Base-by-base conservation (phyloP, 2,888 invertebrate genomes). In the Acanthosepion pharaonis region DNA sequence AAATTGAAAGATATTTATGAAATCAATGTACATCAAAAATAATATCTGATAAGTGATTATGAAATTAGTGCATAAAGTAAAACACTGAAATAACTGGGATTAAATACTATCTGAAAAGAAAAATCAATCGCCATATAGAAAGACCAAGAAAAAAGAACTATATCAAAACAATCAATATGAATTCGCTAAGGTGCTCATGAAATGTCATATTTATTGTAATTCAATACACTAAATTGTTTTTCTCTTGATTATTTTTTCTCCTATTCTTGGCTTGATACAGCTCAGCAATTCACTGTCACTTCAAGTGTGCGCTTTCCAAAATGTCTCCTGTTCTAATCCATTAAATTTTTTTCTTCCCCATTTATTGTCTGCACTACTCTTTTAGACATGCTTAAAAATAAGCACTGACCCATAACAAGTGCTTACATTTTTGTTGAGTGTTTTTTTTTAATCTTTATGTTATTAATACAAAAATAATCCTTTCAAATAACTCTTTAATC, bases 171-270 rank as follows among this genome's bases (percentile, higher is more conserved):
- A 78, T 78, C 78, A n/a, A 78, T 78, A 78, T 5, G 78, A n/a
- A 78, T 78, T 78, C n/a, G n/a, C 78, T n/a, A 78, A 78, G 33
- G 78, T 78, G 78, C 78, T 78, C 33, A 33, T 78, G 78, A n/a
- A 78, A 78, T n/a, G 78, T 78, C 78, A 78, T 78, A 78, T 78
- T 78, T 78, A 78, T 78, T 78, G n/a, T 78, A 78, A 33, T 78
- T 15, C 78, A 78, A 78, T 78, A 78, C n/a, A 33, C 78, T 15
- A 33, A 78, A 78, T 78, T 78, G n/a, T 78, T 78, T 78, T 78
- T 33, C 78, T 78, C n/a, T 5, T 78, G n/a, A 78, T n/a, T 78
- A 78, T 11, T n/a, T 78, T 8, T 78, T 15, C 33, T n/a, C 18
- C n/a, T n/a, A 78, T 78, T 78, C 78, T 78, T 78, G 15, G n/a